Conservation (phyloP, 2,797 vertebrate genomes). For the Spondyliosoma cantharus region DNA sequence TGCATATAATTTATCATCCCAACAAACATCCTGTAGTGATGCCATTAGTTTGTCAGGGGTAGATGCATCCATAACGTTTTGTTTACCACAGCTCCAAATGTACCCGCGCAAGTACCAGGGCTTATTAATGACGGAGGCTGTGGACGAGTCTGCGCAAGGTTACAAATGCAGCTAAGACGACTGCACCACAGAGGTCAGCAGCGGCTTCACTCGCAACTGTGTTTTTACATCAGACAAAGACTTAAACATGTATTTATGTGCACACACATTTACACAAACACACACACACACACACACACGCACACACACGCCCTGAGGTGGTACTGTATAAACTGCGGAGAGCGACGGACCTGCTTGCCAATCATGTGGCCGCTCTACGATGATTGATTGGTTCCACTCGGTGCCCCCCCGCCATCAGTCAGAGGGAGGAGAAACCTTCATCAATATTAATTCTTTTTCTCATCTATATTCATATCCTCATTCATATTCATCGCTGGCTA, state of each 20-base stretch:
- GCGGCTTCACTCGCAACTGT: background rate
- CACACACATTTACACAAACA: background rate
- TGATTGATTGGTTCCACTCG: slow-evolving; percentile 74
- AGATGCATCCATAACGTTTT: slow-evolving; percentile 50
- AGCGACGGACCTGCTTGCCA: slow-evolving; percentile 50
- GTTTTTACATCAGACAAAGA: slow-evolving; percentile 6
- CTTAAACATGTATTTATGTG: slow-evolving; percentile 2
- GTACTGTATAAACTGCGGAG: slow-evolving; percentile 17
- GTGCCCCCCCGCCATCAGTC: slow-evolving; percentile 61
- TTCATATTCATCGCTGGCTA: slow-evolving; percentile 77
- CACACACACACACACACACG: background rate
- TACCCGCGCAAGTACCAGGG: background rate
- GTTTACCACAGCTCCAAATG: slow-evolving; percentile 41
- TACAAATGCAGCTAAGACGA: background rate
- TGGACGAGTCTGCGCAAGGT: slow-evolving; percentile 18
- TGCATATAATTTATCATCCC: slow-evolving; percentile 58
- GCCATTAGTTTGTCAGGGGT: slow-evolving; percentile 38
- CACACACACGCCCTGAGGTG: slow-evolving; percentile 6
- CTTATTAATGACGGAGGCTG: slow-evolving; percentile 28
- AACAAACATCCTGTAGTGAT: slow-evolving; percentile 39
- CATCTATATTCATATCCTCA: slow-evolving; percentile 77
- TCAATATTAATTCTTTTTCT: slow-evolving; percentile 75
- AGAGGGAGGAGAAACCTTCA: slow-evolving; percentile 66
- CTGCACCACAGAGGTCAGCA: slow-evolving; percentile 2
- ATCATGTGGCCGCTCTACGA: slow-evolving; percentile 46